Conservation (phyloP, 2,113 vertebrate species). For the Ameiurus melas region DNA sequence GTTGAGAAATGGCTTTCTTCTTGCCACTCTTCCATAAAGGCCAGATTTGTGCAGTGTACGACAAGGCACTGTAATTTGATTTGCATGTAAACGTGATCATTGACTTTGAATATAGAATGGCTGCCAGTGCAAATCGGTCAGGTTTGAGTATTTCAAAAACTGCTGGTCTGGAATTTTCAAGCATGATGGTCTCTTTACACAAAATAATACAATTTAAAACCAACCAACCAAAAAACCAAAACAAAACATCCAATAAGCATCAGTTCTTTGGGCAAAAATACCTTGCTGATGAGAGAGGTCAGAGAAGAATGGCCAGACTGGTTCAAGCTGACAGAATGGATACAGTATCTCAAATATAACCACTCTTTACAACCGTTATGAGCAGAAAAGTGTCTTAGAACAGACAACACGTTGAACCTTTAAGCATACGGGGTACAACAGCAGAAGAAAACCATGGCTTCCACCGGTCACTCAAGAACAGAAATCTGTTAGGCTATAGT, state of each 20-base stretch:
- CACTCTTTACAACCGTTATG: neutral
- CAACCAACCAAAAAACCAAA: too few relatives aligned
- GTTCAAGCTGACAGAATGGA: neutral
- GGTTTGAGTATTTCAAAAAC: neutral
- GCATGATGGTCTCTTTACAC: neutral
- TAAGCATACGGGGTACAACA: neutral
- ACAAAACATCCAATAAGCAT: neutral
- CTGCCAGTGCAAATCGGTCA: neutral
- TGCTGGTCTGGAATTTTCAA: neutral
- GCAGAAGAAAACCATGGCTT: neutral
- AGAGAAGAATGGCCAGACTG: neutral
- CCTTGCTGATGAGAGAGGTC: neutral
- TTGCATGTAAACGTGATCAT: too few relatives aligned
- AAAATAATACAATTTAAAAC: too few relatives aligned
- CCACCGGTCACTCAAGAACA: neutral
- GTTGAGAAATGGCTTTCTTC: too few relatives aligned
- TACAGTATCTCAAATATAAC: neutral
- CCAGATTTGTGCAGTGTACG: too few relatives aligned
- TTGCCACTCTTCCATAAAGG: too few relatives aligned
- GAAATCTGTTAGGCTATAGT: neutral
- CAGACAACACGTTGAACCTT: neutral
- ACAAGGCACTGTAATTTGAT: too few relatives aligned
- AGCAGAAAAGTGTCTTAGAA: neutral
- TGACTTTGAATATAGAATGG: neutral
- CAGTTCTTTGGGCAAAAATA: neutral